phyloP scores from a whole-genome alignment of 2,113 vertebrate genomes.

The Trinectes maculatus region DNA sequence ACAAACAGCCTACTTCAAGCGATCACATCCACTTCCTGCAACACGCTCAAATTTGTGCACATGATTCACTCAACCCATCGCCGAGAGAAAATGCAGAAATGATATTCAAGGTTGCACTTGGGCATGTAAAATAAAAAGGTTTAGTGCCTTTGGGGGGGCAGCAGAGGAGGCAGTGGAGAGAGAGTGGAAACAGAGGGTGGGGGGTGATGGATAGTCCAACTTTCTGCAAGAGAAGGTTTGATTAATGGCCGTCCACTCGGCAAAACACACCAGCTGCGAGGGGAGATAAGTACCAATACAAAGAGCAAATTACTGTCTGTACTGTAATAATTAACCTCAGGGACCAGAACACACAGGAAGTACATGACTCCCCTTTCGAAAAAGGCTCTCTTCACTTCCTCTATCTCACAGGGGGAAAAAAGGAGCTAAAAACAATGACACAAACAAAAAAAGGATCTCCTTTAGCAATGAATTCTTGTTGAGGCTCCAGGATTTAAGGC shows the following conservation, averaged over 20 bases:
- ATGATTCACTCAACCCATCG: conserved; percentile 62
- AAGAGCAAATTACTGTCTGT: conserved; percentile 86
- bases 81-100: conserved; percentile 55
- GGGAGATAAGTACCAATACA: conserved; percentile 87
- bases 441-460: conserved; percentile 58
- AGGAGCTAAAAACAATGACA: conserved; percentile 9
- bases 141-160: conserved; percentile 82
- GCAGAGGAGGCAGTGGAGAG: conserved; percentile 26
- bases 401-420: conserved; percentile 27
- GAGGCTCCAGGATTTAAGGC: conserved; percentile 62
- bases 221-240: conserved; percentile 85
- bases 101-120: conserved; percentile 78
- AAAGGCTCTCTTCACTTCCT: conserved; percentile 48
- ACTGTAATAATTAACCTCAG: conserved; percentile 89
- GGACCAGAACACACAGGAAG: conserved; percentile 58
- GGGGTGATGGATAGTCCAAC: conserved; percentile 89
- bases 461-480: conserved; percentile 52
- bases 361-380: conserved; percentile 38
- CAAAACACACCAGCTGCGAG: conserved; percentile 87
- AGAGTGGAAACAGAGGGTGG: conserved; percentile 32
- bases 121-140: conserved; percentile 84
- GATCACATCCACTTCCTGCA: conserved; percentile 52
- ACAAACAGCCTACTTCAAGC: conserved; percentile 50
- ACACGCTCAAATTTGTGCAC: conserved; percentile 52
- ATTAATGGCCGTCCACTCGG: conserved; percentile 89